phyloP scores from a whole-genome alignment of 1,140 invertebrate genomes.

The Octopus sinensis region DNA sequence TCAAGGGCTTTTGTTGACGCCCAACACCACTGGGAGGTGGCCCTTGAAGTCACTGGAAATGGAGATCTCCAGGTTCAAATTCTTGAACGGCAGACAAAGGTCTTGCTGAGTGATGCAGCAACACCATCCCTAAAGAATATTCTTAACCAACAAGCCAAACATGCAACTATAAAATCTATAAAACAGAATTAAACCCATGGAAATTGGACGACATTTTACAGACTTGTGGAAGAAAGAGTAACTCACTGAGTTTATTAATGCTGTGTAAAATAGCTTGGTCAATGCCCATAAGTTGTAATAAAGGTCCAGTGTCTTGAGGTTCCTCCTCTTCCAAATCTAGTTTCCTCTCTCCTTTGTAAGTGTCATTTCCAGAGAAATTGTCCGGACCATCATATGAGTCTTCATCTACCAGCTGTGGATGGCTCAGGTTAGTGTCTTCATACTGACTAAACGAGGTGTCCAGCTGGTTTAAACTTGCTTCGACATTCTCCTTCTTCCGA shows the following conservation, averaged over 20 bases:
- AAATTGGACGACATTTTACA: too few species aligned
- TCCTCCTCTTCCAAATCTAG: conserved; percentile 43
- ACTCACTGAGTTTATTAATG: conserved; percentile 81
- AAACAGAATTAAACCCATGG: too few species aligned
- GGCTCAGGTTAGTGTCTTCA: conserved; percentile 35
- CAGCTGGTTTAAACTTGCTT: conserved; percentile 34
- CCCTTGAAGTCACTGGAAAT: too few species aligned
- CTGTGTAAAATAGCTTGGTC: conserved; percentile 88
- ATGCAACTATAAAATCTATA: too few species aligned
- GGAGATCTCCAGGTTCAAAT: too few species aligned
- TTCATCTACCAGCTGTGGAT: conserved; percentile 41
- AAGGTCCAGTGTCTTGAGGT: conserved; percentile 51
- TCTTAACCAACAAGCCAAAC: too few species aligned
- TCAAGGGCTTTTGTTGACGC: too few species aligned
- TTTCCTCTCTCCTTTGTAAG: conserved; percentile 62
- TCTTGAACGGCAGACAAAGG: too few species aligned
- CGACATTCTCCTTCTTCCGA: conserved; percentile 47
- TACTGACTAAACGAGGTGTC: conserved; percentile 35
- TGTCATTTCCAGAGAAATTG: conserved; percentile 33
- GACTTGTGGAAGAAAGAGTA: background rate
- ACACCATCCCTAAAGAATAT: too few species aligned
- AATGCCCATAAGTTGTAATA: conserved; percentile 78
- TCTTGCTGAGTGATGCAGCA: too few species aligned
- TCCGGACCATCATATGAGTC: conserved; percentile 52
- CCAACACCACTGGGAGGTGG: too few species aligned